Conservation (phyloP, 2,888 invertebrate genomes). For the Eueremaeus valkanovi region DNA sequence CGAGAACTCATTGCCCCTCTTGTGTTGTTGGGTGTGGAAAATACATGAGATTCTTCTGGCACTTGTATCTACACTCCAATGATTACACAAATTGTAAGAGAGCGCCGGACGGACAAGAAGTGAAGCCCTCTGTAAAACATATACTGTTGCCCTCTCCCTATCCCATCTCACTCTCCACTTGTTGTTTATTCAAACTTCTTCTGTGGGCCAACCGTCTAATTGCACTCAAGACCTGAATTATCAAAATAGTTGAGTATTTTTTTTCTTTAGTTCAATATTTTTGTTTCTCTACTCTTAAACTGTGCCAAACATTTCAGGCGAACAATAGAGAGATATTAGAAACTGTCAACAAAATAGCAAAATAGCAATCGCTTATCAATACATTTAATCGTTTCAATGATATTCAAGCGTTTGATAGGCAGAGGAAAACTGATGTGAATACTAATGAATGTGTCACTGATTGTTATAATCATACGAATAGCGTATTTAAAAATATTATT, state of each 20-base stretch:
- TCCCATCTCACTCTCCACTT: neutral
- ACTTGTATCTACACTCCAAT: too few relatives aligned
- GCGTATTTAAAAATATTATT: too few relatives aligned
- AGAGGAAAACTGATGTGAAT: neutral
- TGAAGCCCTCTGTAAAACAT: neutral
- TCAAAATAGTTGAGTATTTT: neutral
- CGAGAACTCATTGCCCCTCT: slow-evolving; percentile 8
- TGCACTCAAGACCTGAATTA: slow-evolving; percentile 9
- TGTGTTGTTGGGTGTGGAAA: slow-evolving; percentile 19
- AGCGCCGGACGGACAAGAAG: slow-evolving; percentile 26
- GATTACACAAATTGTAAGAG: neutral
- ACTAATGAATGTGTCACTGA: slow-evolving; percentile 15
- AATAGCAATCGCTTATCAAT: neutral
- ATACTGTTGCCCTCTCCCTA: neutral
- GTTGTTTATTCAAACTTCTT: neutral
- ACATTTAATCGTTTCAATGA: neutral
- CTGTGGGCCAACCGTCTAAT: neutral
- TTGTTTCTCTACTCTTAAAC: neutral
- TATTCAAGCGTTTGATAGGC: neutral
- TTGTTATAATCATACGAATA: neutral
- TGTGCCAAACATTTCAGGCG: neutral
- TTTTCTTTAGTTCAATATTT: neutral
- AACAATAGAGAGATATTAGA: neutral
- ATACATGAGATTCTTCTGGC: slow-evolving; percentile 4
- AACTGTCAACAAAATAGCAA: neutral